Percentiles rank a stretch among this genome's conserved stretches.
phyloP scores from a whole-genome alignment of 2,797 vertebrate species.

The Enteromius viviparus region DNA sequence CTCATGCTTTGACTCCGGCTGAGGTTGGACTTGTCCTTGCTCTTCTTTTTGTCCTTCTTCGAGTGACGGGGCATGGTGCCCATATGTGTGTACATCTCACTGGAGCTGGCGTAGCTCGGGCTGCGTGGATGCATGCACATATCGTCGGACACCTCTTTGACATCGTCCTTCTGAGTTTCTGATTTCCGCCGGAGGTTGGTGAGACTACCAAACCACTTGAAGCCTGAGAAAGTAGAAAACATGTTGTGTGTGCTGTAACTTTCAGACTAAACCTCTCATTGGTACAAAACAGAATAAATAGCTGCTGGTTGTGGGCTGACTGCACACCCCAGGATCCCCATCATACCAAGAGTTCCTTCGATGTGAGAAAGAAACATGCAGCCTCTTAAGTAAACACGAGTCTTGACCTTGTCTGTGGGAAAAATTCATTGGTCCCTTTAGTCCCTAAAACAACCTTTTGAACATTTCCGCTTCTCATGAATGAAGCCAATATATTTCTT shows the following conservation, averaged over 20 bases:
- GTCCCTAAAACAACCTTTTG: neutral
- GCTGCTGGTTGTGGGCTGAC: neutral
- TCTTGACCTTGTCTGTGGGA: constrained; percentile 35
- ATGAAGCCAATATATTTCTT: neutral
- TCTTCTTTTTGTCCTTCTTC: constrained; percentile 70
- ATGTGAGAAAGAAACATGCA: constrained; percentile 30
- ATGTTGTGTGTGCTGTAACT: neutral
- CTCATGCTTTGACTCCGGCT: constrained; percentile 69
- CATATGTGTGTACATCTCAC: constrained; percentile 88
- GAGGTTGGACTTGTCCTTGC: constrained; percentile 54
- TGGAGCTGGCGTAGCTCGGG: constrained; percentile 83
- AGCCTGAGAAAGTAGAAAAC: constrained; percentile 72
- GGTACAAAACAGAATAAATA: neutral
- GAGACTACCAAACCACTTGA: constrained; percentile 90
- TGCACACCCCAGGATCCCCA: neutral
- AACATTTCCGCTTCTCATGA: neutral
- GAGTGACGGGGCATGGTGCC: constrained; percentile 89
- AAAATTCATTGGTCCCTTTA: neutral
- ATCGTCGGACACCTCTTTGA: constrained; percentile 79
- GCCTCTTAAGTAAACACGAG: constrained; percentile 26
- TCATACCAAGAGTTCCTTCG: constrained; percentile 35
- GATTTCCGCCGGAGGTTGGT: constrained; percentile 82
- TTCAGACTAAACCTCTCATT: neutral
- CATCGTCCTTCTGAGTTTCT: constrained; percentile 53
- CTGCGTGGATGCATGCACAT: constrained; percentile 79